Percentiles rank a stretch among this genome's conserved stretches.
phyloP scores from a whole-genome alignment of 2,113 vertebrate genomes.

The Gavialis gangeticus region DNA sequence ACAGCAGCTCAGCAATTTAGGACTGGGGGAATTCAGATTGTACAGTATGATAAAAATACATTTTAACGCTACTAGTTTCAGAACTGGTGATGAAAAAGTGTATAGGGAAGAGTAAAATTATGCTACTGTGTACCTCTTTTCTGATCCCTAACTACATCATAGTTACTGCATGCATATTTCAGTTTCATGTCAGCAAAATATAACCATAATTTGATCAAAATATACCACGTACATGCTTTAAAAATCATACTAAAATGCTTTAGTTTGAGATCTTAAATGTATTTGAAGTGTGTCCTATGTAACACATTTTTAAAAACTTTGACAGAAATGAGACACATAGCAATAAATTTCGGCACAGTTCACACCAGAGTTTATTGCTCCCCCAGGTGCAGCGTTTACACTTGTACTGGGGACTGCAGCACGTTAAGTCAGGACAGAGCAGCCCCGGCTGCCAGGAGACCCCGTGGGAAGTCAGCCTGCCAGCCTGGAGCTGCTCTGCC shows the following conservation, averaged over 20 bases:
- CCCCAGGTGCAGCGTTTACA: no score
- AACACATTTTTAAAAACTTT: neutral
- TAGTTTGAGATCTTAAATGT: neutral
- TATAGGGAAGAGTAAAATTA: neutral
- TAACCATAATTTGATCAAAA: neutral
- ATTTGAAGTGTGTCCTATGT: neutral
- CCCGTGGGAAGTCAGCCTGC: no score
- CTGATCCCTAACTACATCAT: neutral
- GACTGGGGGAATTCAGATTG: neutral
- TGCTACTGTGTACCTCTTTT: neutral
- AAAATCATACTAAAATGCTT: neutral
- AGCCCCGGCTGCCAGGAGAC: no score
- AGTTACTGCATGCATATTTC: neutral
- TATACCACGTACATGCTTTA: neutral
- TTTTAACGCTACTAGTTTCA: neutral
- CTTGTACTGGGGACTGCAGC: no score
- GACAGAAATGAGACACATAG: neutral
- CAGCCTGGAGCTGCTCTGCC: no score
- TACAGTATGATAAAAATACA: neutral
- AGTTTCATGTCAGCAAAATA: neutral
- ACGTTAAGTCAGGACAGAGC: no score
- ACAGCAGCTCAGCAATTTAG: neutral
- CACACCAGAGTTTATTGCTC: no score
- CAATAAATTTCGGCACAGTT: no score
- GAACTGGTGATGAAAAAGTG: neutral